Percentiles rank a stretch among this genome's conserved stretches.
These are phyloP conservation scores for Dryobates pubescens DNA, from an alignment of 2,797 vertebrate genomes.

Conservation along the genomic window DNA sequence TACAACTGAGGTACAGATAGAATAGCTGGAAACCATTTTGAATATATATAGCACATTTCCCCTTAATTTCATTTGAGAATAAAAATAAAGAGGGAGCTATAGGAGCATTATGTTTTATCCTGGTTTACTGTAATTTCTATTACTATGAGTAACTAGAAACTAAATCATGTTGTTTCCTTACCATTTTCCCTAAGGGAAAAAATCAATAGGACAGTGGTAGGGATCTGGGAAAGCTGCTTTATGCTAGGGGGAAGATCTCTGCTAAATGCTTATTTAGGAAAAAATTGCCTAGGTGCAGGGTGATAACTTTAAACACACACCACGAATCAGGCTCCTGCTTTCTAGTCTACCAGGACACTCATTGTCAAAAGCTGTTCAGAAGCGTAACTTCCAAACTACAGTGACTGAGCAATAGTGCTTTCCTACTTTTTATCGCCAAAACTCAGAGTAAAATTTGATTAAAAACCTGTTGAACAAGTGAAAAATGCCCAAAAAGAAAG, in stretches of 20 bases:
- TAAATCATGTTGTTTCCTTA: not conserved
- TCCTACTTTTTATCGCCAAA: not conserved
- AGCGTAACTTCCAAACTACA: not conserved
- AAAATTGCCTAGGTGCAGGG: not conserved
- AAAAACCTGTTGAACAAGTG: not conserved
- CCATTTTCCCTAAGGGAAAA: fast-evolving
- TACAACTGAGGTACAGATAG: not conserved
- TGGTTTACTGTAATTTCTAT: not conserved
- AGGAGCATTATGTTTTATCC: not conserved
- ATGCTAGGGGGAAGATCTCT: not conserved
- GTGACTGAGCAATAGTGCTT: not conserved
- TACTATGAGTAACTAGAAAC: not conserved
- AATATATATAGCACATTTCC: not conserved
- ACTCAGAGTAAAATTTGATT: not conserved
- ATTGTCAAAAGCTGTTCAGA: not conserved
- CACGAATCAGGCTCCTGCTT: not conserved
- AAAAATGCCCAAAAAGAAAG: not conserved
- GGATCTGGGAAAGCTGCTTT: not conserved
- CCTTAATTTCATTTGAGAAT: not conserved
- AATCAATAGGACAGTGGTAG: too few species aligned
- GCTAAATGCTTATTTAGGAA: not conserved
- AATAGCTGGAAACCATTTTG: not conserved
- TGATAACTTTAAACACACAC: not conserved
- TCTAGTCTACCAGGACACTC: not conserved
- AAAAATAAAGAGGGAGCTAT: not conserved